Evolutionary conservation across 1,140 invertebrate species (phyloP).

Genomic region (Sycophila sp.): DNA sequence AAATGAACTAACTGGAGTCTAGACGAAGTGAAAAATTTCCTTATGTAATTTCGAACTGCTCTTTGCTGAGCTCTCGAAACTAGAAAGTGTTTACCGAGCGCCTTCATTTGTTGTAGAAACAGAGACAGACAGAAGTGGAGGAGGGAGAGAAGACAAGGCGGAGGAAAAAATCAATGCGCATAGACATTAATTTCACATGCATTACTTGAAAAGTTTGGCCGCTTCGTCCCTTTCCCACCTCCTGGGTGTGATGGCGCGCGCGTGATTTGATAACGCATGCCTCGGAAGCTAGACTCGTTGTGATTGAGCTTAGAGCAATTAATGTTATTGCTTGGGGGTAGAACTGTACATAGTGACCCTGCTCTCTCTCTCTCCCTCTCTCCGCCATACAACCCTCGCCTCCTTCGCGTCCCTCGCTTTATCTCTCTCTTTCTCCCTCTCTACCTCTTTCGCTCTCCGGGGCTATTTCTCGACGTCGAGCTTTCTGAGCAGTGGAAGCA

Average conservation of each 20-base stretch:
- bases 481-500: background rate
- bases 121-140: background rate
- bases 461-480: background rate
- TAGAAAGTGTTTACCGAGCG: background rate
- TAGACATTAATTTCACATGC: constrained; percentile 34
- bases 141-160: background rate
- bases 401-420: background rate
- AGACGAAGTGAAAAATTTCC: background rate
- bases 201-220: constrained; percentile 32
- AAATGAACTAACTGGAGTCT: too few species aligned
- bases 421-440: background rate
- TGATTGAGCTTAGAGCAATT: constrained; percentile 61
- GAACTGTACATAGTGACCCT: constrained; percentile 15
- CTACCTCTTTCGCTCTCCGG: background rate
- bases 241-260: background rate
- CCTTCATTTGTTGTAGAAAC: constrained; percentile 2
- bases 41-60: background rate
- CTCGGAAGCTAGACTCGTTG: constrained; percentile 41
- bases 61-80: background rate
- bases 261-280: constrained; percentile 27
- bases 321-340: constrained; percentile 56
- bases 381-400: background rate
- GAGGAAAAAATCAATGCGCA: constrained; percentile 32
- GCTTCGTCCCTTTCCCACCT: background rate
- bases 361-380: constrained; percentile 26